Percentiles rank a stretch among this genome's conserved stretches.
Evolutionary conservation across 2,888 invertebrate species (phyloP).

Genomic region (Mythimna albipuncta): DNA sequence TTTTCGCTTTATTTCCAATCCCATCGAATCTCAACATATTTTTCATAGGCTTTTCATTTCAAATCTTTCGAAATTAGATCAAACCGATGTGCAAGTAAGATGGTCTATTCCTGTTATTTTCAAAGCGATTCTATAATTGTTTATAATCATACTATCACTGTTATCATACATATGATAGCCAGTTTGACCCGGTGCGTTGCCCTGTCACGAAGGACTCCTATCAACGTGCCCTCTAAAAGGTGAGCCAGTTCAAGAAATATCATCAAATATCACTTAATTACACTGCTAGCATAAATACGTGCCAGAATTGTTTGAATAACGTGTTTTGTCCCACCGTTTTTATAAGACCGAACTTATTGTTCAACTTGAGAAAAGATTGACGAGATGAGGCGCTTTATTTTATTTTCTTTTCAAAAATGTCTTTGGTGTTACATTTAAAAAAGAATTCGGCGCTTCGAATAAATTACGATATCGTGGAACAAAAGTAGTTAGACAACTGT

Average conservation of each 20-base stretch:
- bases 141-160: slow-evolving; percentile 13
- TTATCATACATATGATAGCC: slow-evolving; percentile 1
- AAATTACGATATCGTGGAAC: slow-evolving; percentile 3
- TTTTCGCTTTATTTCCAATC: not conserved
- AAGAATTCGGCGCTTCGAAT: not conserved
- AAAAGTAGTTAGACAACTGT: slow-evolving; percentile 10
- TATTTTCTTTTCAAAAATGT: slow-evolving; percentile 37
- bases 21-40: not conserved
- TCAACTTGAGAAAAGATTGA: slow-evolving; percentile 38
- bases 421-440: slow-evolving; percentile 15
- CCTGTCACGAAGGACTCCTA: slow-evolving; percentile 20
- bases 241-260: slow-evolving; percentile 55
- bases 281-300: slow-evolving; percentile 34
- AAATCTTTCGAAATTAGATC: not conserved
- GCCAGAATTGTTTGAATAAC: slow-evolving; percentile 35
- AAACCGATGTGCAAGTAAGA: not conserved
- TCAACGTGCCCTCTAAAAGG: slow-evolving; percentile 46
- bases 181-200: slow-evolving; percentile 25
- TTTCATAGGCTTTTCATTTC: not conserved
- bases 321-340: slow-evolving; percentile 25
- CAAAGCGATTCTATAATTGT: slow-evolving; percentile 8
- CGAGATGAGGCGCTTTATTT: slow-evolving; percentile 28
- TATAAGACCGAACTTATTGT: slow-evolving; percentile 19
- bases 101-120: not conserved
- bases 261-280: slow-evolving; percentile 41